These are phyloP conservation scores for Sparidentex hasta DNA, from an alignment of 2,797 vertebrate species.

Conservation along the genomic window DNA sequence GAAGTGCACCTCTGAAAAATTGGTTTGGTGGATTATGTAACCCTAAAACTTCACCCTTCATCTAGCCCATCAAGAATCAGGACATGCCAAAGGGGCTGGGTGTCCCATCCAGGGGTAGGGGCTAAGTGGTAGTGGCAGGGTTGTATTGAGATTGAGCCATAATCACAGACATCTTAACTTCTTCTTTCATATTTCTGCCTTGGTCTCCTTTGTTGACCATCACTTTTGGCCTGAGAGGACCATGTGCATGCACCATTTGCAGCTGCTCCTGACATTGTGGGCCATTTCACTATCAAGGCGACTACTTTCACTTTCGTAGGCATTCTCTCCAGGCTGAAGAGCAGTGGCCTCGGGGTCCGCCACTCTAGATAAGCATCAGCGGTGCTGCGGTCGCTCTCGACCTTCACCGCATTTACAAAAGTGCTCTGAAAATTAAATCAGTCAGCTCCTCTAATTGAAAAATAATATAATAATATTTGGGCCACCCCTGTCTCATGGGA, in stretches of 20 bases:
- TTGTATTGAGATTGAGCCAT: too few species aligned
- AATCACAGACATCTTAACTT: too few species aligned
- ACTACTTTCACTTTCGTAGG: not conserved
- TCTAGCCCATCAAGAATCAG: too few species aligned
- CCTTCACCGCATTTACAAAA: slow-evolving; percentile 9
- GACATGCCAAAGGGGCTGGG: too few species aligned
- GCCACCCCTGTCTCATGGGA: slow-evolving; percentile 23
- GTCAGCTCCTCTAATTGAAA: slow-evolving; percentile 24
- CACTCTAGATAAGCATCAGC: slow-evolving; percentile 12
- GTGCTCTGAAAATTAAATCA: slow-evolving; percentile 37
- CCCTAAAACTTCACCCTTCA: too few species aligned
- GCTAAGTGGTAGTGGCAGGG: too few species aligned
- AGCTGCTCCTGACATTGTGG: slow-evolving; percentile 4
- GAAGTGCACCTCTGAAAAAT: too few species aligned
- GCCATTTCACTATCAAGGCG: slow-evolving; percentile 24
- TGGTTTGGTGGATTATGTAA: too few species aligned
- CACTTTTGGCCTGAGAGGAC: not conserved
- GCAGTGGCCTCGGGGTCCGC: slow-evolving; percentile 16
- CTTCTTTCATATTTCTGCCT: too few species aligned
- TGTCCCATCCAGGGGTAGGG: too few species aligned
- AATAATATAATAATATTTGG: slow-evolving; percentile 34
- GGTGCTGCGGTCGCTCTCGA: slow-evolving; percentile 9
- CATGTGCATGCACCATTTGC: not conserved
- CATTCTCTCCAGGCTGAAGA: slow-evolving; percentile 28
- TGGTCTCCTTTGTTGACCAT: not conserved